Base-by-base conservation (phyloP, 2,888 invertebrate species). In the Sinohyriopsis cumingii region DNA sequence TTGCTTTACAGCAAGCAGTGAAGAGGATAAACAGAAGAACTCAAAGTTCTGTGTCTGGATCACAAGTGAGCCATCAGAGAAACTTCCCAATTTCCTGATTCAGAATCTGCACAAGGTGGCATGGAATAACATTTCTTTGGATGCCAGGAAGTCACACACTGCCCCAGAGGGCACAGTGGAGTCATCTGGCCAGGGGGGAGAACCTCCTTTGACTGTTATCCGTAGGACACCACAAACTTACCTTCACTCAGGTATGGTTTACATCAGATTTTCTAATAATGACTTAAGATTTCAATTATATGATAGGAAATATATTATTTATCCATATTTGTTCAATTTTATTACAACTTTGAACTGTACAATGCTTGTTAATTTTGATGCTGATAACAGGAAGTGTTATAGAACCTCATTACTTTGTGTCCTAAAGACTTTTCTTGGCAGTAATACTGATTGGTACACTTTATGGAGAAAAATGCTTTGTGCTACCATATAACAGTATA, bases 41-140 rank as follows among this genome's bases (percentile, higher is more conserved):
- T 80, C 79, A 66, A 82, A 81, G 65, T 86, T 84, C 74, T 85
- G 85, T 73, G 81, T 87, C 7, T 88, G 87, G 87, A 77, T 89
- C 66, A 87, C 87, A 6, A 80, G 82, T 63, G 85, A 86, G 65
- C 84, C 86, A 3, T 78, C 81, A 67, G 67, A 72, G 7, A 66
- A 65, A 25, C 76, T 88, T 3, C 86, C 88, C 1, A 63, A 79
- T 24, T 82, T 80, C 68, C 76, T 88, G 66, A 73, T 87, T 15
- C 81, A 83, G 64, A 77, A 77, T 59, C 76, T 87, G 0, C 83
- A 85, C 74, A 84, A 83, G 62, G 74, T 87, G 15, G 76, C 86
- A 61, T 86, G 86, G 86, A 84, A 84, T 69, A 76, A 84, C 60
- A 68, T 85, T 22, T 77, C 81, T 7, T 76, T 78, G 65, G 78